Conservation (phyloP, 2,888 invertebrate genomes). For the Lamellibrachia columna region DNA sequence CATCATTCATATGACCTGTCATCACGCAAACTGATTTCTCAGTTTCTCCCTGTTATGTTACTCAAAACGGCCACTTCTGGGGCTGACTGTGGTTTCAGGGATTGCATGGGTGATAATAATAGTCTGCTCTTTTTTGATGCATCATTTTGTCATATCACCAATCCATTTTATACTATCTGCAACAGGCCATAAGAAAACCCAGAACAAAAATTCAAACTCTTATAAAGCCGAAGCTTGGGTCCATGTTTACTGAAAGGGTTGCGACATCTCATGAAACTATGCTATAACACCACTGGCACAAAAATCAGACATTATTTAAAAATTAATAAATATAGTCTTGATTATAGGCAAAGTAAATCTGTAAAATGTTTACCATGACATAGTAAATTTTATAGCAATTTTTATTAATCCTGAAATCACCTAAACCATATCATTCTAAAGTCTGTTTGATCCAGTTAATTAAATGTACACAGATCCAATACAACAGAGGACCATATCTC, state of each 20-base stretch:
- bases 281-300: no score
- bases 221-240: no score
- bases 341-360: background rate
- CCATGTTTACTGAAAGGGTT: no score
- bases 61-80: background rate
- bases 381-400: background rate
- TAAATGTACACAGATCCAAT: background rate
- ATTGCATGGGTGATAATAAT: background rate
- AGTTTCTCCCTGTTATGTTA: background rate
- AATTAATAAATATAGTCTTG: background rate
- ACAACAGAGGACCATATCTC: background rate
- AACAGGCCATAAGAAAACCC: background rate
- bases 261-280: no score
- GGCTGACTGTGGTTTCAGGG: background rate
- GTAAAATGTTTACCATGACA: background rate
- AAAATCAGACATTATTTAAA: no score
- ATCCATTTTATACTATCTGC: background rate
- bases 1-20: background rate
- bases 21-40: constrained; percentile 1
- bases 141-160: background rate
- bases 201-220: background rate
- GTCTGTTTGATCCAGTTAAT: background rate
- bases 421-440: background rate
- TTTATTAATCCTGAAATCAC: background rate
- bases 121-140: background rate